Evolutionary conservation across 2,797 vertebrate species (phyloP).

Genomic region (Sebastes aleutianus): DNA sequence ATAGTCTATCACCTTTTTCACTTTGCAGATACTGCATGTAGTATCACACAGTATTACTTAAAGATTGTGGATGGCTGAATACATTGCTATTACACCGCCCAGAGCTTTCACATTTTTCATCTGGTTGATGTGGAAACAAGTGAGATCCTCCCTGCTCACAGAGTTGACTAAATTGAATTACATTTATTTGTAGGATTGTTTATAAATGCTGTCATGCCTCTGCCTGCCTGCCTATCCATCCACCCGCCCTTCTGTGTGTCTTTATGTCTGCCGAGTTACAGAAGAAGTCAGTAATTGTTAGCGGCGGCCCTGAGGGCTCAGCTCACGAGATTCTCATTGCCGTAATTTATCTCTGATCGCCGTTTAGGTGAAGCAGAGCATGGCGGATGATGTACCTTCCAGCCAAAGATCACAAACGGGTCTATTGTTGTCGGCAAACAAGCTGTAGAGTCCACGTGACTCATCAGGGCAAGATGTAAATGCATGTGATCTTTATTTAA

Average conservation of each 20-base stretch:
- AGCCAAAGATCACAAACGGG: slow-evolving; percentile 14
- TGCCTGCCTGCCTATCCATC: not conserved
- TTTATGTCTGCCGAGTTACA: slow-evolving; percentile 4
- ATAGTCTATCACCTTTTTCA: not conserved
- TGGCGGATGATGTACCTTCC: slow-evolving; percentile 4
- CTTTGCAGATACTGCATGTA: not conserved
- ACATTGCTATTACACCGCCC: not conserved
- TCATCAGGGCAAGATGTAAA: slow-evolving; percentile 4
- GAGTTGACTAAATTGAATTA: not conserved
- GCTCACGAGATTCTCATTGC: slow-evolving; percentile 61
- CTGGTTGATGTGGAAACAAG: not conserved
- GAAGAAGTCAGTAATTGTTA: slow-evolving; percentile 53
- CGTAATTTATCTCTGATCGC: slow-evolving; percentile 17
- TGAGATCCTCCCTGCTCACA: not conserved
- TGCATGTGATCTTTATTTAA: slow-evolving; percentile 7
- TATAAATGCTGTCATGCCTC: slow-evolving; percentile 4
- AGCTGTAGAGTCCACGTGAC: not conserved
- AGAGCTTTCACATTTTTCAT: not conserved
- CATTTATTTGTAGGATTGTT: not conserved
- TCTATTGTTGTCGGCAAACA: slow-evolving; percentile 6
- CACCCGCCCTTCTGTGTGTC: not conserved
- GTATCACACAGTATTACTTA: not conserved
- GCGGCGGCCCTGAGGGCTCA: slow-evolving; percentile 26
- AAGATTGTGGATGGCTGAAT: not conserved
- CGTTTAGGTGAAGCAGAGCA: slow-evolving; percentile 27